A percentile compares a stretch with the other conserved stretches of the same genome.
These are phyloP conservation scores for Peromyscus maniculatus DNA, from an alignment of 2,113 vertebrate species.

Conservation along the genomic window DNA sequence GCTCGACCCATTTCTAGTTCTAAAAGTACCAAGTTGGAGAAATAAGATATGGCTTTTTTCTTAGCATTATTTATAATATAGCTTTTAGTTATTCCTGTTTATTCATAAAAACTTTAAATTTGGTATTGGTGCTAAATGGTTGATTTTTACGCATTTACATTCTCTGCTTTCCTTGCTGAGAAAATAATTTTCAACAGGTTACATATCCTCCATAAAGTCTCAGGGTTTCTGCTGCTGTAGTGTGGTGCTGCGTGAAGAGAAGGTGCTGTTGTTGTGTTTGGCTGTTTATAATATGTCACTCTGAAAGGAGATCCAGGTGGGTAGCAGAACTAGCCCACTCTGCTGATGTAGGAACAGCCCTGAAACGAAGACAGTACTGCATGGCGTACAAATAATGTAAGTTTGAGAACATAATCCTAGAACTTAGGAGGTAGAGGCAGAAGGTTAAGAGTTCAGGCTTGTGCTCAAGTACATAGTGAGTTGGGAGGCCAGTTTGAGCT, in stretches of 20 bases:
- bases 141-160: not conserved
- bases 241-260: not conserved
- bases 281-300: not conserved
- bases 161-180: not conserved
- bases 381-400: not conserved
- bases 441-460: not conserved
- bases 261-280: not conserved
- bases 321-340: not conserved
- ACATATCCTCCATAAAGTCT: not conserved
- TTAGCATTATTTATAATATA: not conserved
- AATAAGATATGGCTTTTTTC: not conserved
- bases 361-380: not conserved
- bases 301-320: not conserved
- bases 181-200: conserved; percentile 7
- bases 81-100: not conserved
- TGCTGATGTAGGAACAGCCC: not conserved
- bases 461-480: not conserved
- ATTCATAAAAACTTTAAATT: not conserved
- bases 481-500: not conserved
- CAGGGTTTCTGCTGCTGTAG: not conserved
- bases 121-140: not conserved
- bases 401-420: not conserved
- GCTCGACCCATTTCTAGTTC: not conserved
- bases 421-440: not conserved
- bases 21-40: conserved; percentile 22